A percentile compares a stretch with the other conserved stretches of the same genome.
Conservation (phyloP, 2,888 invertebrate species). For the Dendrolimus houi region DNA sequence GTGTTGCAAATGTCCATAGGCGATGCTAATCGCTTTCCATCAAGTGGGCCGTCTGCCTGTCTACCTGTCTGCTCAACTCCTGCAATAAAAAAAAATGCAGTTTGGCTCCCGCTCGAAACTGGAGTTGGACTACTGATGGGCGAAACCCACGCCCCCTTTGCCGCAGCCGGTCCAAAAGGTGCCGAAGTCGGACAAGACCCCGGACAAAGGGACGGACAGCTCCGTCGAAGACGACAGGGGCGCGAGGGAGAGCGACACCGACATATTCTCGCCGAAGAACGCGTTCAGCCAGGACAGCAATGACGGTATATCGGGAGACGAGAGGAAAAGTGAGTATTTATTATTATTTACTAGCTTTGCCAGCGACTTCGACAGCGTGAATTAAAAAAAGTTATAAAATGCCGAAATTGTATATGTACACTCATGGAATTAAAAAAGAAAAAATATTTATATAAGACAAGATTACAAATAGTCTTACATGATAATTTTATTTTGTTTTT, state of each 20-base stretch:
- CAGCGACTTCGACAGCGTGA: no score
- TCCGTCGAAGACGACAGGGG: constrained; percentile 45
- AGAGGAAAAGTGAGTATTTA: constrained; percentile 48
- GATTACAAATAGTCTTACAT: no score
- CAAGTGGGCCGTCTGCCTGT: no score
- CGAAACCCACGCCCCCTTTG: constrained; percentile 65
- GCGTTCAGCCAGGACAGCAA: constrained; percentile 61
- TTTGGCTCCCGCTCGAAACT: constrained; percentile 85
- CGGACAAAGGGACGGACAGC: constrained; percentile 38
- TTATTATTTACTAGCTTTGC: no score
- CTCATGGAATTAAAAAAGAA: no score
- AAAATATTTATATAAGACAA: no score
- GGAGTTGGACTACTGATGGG: constrained; percentile 88
- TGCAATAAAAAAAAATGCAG: constrained; percentile 50
- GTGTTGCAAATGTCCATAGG: no score
- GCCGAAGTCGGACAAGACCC: constrained; percentile 27
- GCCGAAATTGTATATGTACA: no score
- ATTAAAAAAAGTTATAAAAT: no score
- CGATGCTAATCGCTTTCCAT: no score
- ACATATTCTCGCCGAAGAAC: constrained; percentile 59
- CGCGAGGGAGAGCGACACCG: constrained; percentile 43
- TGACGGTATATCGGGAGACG: constrained; percentile 64
- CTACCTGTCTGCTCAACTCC: no score
- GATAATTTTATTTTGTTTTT: no score
- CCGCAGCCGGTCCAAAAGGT: constrained; percentile 28